These are phyloP conservation scores for Pristiophorus japonicus DNA, from an alignment of 2,113 vertebrate species.

Conservation along the genomic window DNA sequence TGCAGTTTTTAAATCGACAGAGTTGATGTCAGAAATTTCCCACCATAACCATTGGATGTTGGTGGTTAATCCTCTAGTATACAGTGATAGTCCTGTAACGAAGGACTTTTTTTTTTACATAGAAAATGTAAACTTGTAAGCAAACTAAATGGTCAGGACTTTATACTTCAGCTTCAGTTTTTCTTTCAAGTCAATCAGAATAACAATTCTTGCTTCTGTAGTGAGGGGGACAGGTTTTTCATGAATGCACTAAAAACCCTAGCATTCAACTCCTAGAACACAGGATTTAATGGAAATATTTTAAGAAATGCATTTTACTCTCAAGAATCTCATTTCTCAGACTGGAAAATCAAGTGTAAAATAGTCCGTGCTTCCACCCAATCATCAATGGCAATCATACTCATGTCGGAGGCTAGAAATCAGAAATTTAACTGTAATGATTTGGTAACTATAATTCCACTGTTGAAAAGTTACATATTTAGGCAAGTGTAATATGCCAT, in stretches of 20 bases:
- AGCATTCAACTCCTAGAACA: not conserved
- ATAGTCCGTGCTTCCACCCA: not conserved
- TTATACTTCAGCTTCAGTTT: not conserved
- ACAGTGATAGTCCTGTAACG: no score
- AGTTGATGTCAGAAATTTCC: not conserved
- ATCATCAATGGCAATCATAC: not conserved
- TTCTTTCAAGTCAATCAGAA: not conserved
- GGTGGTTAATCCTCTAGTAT: no score
- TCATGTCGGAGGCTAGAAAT: not conserved
- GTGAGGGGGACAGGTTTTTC: not conserved
- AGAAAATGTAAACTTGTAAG: no score
- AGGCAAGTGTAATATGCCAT: not conserved
- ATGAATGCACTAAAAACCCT: not conserved
- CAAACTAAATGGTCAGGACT: not conserved
- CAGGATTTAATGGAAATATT: not conserved
- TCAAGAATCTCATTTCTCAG: not conserved
- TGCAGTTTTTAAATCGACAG: no score
- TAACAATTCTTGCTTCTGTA: not conserved
- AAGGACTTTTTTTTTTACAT: no score
- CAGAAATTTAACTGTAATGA: not conserved
- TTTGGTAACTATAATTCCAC: not conserved
- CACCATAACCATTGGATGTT: not conserved
- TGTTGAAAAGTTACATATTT: not conserved
- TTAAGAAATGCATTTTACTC: not conserved
- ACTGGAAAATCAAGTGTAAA: not conserved